phyloP scores from a whole-genome alignment of 2,113 vertebrate genomes.

The Chaetops frenatus region DNA sequence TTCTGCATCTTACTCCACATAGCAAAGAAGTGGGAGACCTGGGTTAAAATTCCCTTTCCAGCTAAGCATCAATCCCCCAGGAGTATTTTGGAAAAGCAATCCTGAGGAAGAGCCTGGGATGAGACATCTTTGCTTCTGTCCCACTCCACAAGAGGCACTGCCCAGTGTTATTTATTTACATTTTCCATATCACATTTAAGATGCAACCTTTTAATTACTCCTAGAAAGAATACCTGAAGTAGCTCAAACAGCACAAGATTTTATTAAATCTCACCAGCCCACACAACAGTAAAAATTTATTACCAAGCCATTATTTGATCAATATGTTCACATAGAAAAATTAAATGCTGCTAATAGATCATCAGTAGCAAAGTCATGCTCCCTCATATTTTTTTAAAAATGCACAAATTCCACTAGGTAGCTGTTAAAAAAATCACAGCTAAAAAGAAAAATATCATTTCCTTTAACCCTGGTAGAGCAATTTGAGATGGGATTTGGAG shows the following conservation, averaged over 20 bases:
- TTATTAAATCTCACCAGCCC: background rate
- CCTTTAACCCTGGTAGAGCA: background rate
- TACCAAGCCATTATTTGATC: background rate
- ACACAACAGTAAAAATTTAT: background rate
- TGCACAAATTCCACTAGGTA: background rate
- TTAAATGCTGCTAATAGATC: background rate
- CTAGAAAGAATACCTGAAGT: background rate
- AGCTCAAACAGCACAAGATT: background rate
- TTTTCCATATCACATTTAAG: background rate
- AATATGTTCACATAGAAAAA: background rate
- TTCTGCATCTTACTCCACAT: background rate
- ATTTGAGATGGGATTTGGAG: background rate
- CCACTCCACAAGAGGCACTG: fast-evolving
- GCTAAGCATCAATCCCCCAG: background rate
- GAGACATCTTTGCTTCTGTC: background rate
- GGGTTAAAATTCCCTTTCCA: background rate
- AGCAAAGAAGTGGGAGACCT: background rate
- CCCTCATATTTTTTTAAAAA: background rate
- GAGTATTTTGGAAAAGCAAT: background rate
- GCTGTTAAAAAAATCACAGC: background rate
- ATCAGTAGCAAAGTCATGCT: background rate
- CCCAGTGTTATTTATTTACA: background rate
- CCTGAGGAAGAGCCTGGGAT: background rate
- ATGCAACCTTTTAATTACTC: background rate
- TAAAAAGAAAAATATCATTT: background rate